These are phyloP conservation scores for Astyanax mexicanus DNA, from an alignment of 2,797 vertebrate genomes.

Conservation along the genomic window DNA sequence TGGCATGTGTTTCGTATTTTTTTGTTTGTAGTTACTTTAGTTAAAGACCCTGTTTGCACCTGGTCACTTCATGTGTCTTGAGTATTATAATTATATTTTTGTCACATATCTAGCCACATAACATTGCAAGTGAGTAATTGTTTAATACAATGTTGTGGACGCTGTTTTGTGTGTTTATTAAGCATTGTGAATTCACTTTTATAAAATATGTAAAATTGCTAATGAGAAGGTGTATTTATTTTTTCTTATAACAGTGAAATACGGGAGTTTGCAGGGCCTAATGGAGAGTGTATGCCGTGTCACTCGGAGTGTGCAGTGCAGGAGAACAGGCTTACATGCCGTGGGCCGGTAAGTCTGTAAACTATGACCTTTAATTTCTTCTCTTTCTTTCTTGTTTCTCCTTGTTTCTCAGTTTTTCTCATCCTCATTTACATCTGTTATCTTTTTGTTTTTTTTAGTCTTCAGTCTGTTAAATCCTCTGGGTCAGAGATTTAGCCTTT, in stretches of 20 bases:
- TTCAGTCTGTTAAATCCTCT: no score
- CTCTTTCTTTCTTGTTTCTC: background rate
- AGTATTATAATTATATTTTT: no score
- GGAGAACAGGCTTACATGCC: conserved; percentile 83
- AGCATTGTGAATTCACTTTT: no score
- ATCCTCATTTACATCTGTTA: background rate
- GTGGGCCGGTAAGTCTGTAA: conserved; percentile 80
- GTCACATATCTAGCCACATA: no score
- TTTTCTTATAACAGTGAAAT: conserved; percentile 73
- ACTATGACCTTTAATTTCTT: background rate
- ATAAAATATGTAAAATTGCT: background rate
- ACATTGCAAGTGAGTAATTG: no score
- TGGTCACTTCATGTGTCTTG: no score
- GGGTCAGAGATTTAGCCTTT: no score
- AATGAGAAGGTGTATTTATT: background rate
- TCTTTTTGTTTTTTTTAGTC: background rate
- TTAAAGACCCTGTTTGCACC: no score
- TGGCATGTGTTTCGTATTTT: no score
- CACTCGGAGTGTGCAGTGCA: conserved; percentile 87
- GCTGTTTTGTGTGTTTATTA: no score
- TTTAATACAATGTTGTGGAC: no score
- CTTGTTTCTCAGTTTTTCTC: background rate
- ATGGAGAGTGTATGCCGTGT: conserved; percentile 84
- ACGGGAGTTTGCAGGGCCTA: conserved; percentile 82
- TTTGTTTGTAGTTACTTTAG: no score